Evolutionary conservation across 2,888 invertebrate genomes (phyloP).

Genomic region (Rhagophthalmus giganteus): DNA sequence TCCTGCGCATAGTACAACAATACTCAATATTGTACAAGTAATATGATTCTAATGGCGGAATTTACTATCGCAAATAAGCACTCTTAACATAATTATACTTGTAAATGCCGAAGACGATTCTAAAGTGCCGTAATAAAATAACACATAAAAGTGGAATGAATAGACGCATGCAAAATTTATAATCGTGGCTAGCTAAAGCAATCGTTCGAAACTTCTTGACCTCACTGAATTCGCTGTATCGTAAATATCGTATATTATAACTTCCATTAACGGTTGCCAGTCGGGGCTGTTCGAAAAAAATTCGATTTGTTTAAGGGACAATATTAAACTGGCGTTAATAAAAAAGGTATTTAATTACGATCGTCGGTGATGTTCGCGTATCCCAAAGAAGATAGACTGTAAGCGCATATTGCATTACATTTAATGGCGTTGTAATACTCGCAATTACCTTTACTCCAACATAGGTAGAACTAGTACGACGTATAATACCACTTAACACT

Average conservation of each 20-base stretch:
- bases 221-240: constrained; percentile 37
- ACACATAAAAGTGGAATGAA: constrained; percentile 33
- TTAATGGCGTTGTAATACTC: constrained; percentile 23
- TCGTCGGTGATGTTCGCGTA: constrained; percentile 4
- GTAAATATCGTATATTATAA: constrained; percentile 38
- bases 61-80: constrained; percentile 37
- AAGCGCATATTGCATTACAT: constrained; percentile 19
- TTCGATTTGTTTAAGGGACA: no score
- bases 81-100: constrained; percentile 38
- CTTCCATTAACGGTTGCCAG: constrained; percentile 28
- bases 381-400: constrained; percentile 12
- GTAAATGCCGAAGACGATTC: constrained; percentile 39
- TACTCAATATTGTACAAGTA: constrained; percentile 31
- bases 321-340: no score
- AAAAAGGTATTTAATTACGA: no score
- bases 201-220: constrained; percentile 36
- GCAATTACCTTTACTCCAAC: constrained; percentile 23
- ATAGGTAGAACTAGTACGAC: constrained; percentile 5
- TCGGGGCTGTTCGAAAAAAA: constrained; percentile 4
- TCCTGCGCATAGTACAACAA: constrained; percentile 28
- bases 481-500: constrained; percentile 18
- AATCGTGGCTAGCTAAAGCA: constrained; percentile 32
- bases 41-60: constrained; percentile 33
- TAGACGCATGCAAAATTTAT: constrained; percentile 34
- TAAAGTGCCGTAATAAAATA: constrained; percentile 35